phyloP scores from a whole-genome alignment of 1,140 invertebrate genomes.

The Temnothorax nylanderi region DNA sequence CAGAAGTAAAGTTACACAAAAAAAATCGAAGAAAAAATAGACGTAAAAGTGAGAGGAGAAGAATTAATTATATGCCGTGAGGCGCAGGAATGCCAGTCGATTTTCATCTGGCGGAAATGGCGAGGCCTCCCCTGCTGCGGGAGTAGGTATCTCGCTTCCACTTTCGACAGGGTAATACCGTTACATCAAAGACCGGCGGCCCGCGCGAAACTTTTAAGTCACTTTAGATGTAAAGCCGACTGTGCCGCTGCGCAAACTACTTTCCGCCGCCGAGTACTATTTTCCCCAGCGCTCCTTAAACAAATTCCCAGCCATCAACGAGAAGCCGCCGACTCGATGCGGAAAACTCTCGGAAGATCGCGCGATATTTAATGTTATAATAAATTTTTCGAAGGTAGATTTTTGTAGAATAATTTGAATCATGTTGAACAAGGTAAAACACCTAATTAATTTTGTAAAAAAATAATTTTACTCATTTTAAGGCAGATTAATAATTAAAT shows the following conservation, averaged over 20 bases:
- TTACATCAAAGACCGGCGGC: constrained; percentile 40
- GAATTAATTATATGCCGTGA: constrained; percentile 13
- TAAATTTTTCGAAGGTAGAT: no score
- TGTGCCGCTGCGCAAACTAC: constrained; percentile 48
- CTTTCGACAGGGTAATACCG: constrained; percentile 1
- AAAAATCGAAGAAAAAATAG: not conserved
- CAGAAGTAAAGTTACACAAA: not conserved
- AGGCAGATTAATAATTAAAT: no score
- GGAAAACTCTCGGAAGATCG: not conserved
- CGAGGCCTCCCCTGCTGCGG: not conserved
- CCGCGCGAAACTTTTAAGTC: constrained; percentile 56
- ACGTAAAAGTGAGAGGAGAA: not conserved
- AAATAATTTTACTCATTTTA: no score
- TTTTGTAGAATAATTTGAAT: no score
- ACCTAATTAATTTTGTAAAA: no score
- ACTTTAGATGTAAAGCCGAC: constrained; percentile 57
- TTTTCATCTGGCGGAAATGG: constrained; percentile 21
- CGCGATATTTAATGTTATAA: not conserved
- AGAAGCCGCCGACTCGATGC: not conserved
- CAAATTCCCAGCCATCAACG: constrained; percentile 44
- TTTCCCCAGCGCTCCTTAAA: constrained; percentile 41
- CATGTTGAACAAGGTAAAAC: no score
- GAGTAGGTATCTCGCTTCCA: not conserved
- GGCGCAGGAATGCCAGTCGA: constrained; percentile 6
- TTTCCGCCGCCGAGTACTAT: constrained; percentile 47